These are phyloP conservation scores for Leptodirus hochenwartii DNA, from an alignment of 2,888 invertebrate species.

Conservation along the genomic window DNA sequence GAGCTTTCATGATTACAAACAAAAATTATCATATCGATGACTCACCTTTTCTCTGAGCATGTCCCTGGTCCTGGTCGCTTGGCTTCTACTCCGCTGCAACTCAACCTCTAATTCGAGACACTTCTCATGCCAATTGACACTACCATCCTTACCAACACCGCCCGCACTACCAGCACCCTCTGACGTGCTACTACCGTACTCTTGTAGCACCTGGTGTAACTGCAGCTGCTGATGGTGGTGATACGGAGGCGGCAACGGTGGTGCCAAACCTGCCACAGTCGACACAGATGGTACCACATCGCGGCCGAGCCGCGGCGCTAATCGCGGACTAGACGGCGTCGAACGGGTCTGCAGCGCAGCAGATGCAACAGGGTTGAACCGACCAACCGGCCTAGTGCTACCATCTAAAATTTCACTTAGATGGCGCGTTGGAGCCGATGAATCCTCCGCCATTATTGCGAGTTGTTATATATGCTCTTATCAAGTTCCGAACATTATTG, in stretches of 20 bases:
- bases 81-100: constrained; percentile 67
- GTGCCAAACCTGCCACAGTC: constrained; percentile 24
- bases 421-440: too few relatives aligned
- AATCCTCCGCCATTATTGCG: too few relatives aligned
- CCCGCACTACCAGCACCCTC: constrained; percentile 17
- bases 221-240: constrained; percentile 23
- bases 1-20: too few relatives aligned
- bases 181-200: too few relatives aligned
- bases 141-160: constrained; percentile 23
- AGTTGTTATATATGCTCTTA: too few relatives aligned
- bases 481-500: too few relatives aligned
- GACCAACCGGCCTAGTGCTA: constrained; percentile 12
- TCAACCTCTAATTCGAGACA: constrained; percentile 74
- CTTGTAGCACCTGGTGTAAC: too few relatives aligned
- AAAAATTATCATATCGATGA: too few relatives aligned
- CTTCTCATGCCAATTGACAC: constrained; percentile 74
- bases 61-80: constrained; percentile 72
- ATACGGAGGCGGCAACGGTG: constrained; percentile 9
- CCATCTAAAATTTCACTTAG: constrained; percentile 72
- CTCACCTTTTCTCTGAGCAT: constrained; percentile 82
- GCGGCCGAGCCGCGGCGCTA: constrained; percentile 48
- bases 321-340: constrained; percentile 54
- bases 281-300: too few relatives aligned
- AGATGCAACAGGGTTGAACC: constrained; percentile 8
- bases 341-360: constrained; percentile 29